Evolutionary conservation across 2,113 vertebrate genomes (phyloP).

Genomic region (Pteruthius melanotis): DNA sequence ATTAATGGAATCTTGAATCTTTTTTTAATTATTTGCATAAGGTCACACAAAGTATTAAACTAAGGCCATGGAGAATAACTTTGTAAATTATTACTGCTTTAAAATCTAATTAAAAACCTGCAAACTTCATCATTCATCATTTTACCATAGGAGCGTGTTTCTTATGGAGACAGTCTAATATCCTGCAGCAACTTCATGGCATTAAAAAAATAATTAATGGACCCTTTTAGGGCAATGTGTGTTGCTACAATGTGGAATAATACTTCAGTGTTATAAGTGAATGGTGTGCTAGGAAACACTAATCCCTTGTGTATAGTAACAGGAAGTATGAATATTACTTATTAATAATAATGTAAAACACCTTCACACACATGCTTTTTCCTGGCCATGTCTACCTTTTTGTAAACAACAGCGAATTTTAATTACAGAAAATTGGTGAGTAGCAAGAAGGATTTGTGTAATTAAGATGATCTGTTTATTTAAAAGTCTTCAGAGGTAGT

Average conservation of each 20-base stretch:
- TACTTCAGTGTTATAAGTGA: conserved; percentile 55
- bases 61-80: neutral
- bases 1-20: neutral
- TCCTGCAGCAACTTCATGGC: conserved; percentile 27
- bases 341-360: conserved; percentile 55
- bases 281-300: conserved; percentile 45
- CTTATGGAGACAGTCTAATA: conserved; percentile 41
- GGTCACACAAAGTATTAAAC: neutral
- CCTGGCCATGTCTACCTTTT: neutral
- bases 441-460: conserved; percentile 47
- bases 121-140: conserved; percentile 17
- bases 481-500: conserved; percentile 66
- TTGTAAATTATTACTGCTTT: neutral
- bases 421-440: conserved; percentile 44
- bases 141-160: neutral
- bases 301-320: conserved; percentile 55
- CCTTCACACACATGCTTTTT: conserved; percentile 10
- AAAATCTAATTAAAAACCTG: conserved; percentile 49
- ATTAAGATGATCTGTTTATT: conserved; percentile 69
- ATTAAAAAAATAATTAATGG: conserved; percentile 57
- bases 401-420: neutral
- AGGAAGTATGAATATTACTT: conserved; percentile 61
- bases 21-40: neutral
- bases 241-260: conserved; percentile 48
- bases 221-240: conserved; percentile 27